phyloP scores from a whole-genome alignment of 1,140 invertebrate genomes.

The Aphidius ervi region DNA sequence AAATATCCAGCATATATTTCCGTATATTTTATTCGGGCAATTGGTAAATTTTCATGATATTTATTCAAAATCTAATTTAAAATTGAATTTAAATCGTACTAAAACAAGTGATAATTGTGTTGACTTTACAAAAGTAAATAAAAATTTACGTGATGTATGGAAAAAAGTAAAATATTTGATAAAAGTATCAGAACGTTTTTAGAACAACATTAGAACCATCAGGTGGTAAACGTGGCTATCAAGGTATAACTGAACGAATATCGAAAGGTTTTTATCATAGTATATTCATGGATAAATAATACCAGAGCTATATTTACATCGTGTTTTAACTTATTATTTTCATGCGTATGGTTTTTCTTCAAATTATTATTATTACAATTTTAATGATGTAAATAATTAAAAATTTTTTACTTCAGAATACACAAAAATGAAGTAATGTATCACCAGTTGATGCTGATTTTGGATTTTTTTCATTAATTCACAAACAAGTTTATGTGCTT shows the following conservation, averaged over 20 bases:
- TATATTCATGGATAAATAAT: slow-evolving; percentile 85
- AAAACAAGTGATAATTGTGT: slow-evolving; percentile 66
- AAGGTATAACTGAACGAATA: slow-evolving; percentile 61
- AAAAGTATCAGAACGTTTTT: slow-evolving; percentile 71
- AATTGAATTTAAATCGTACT: slow-evolving; percentile 63
- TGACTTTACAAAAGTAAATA: slow-evolving; percentile 58
- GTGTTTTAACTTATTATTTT: slow-evolving; percentile 82
- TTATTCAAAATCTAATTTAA: slow-evolving; percentile 68
- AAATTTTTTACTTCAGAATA: too few relatives aligned
- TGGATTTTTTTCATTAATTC: slow-evolving; percentile 62
- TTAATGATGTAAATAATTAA: too few relatives aligned
- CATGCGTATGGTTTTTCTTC: slow-evolving; percentile 75
- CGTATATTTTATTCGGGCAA: slow-evolving; percentile 77
- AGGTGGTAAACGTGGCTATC: slow-evolving; percentile 71
- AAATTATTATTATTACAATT: too few relatives aligned
- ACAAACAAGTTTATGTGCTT: slow-evolving; percentile 50
- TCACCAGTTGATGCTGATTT: slow-evolving; percentile 69
- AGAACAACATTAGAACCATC: slow-evolving; percentile 76
- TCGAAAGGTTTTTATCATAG: slow-evolving; percentile 65
- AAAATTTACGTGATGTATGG: slow-evolving; percentile 54
- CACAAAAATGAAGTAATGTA: slow-evolving; percentile 75
- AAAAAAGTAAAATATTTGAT: slow-evolving; percentile 72
- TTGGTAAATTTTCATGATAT: slow-evolving; percentile 81
- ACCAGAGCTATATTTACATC: slow-evolving; percentile 81
- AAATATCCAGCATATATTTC: slow-evolving; percentile 64